phyloP scores from a whole-genome alignment of 1,140 invertebrate species.

The Drosophila parvula region DNA sequence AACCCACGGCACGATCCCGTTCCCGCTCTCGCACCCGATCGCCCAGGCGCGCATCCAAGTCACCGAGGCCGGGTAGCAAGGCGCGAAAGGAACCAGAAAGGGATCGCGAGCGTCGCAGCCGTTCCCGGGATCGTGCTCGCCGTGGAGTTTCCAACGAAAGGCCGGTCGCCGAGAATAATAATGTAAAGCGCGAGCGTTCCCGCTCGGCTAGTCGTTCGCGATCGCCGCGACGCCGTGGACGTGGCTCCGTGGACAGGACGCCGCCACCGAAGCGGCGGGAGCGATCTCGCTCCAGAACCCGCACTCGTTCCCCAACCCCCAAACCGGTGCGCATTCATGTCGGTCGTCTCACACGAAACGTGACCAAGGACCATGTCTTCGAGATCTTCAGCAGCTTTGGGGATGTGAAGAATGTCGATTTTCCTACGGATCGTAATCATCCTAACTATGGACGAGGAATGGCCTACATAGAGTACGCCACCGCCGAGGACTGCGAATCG shows the following conservation, averaged over 20 bases:
- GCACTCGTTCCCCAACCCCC: slow-evolving; percentile 93
- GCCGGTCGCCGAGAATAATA: slow-evolving; percentile 49
- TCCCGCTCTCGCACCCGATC: slow-evolving; percentile 64
- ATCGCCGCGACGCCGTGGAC: slow-evolving; percentile 71
- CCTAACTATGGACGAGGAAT: slow-evolving; percentile 93
- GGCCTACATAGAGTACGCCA: slow-evolving; percentile 97
- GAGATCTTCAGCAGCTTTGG: slow-evolving; percentile 99
- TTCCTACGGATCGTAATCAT: slow-evolving; percentile 94
- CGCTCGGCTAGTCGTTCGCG: slow-evolving; percentile 69
- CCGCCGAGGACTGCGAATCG: slow-evolving; percentile 97
- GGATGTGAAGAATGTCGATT: slow-evolving; percentile 94
- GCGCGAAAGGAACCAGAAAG: slow-evolving; percentile 68
- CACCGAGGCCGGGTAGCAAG: slow-evolving; percentile 60
- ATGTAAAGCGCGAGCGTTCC: slow-evolving; percentile 67
- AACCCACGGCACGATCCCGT: slow-evolving; percentile 20
- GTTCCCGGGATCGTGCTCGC: slow-evolving; percentile 60
- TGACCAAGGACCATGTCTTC: slow-evolving; percentile 95
- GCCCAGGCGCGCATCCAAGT: slow-evolving; percentile 85
- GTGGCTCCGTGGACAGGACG: slow-evolving; percentile 75
- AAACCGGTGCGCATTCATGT: slow-evolving; percentile 96
- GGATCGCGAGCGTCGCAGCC: slow-evolving; percentile 55
- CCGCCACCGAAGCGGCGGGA: slow-evolving; percentile 67
- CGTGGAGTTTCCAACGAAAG: slow-evolving; percentile 51
- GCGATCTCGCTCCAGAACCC: slow-evolving; percentile 88
- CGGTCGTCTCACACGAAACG: slow-evolving; percentile 95